Evolutionary conservation across 64 coral and sea anemone species (phyloP), one percentile per base, ranked within the genome.

Genomic region (Stylophora pistillata): DNA sequence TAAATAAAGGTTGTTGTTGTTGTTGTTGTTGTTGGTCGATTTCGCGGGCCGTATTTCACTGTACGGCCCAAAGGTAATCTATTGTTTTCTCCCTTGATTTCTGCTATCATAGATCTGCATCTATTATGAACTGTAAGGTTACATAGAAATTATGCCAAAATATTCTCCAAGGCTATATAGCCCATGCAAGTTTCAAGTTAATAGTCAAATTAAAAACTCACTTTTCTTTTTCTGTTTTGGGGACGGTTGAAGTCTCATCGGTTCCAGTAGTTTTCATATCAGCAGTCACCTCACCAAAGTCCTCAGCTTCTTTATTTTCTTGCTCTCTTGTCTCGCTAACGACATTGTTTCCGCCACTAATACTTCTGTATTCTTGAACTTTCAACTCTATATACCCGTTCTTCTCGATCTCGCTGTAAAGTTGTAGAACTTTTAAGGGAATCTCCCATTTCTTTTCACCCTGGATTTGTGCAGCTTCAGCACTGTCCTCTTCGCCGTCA

Each of bases 371-470:
- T 33, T 90, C 89, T 61, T 90, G 74, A 9, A 90, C 89, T 71
- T 60, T 90, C 15, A 90, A 71, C 74, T 90, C 89, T 29, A 90
- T 74, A 13, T 83, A 71, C 18, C 80, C 57, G 55, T 84, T 90
- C 15, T 83, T 90, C 53, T 90, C 89, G 47, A 90, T 90, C 18
- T 90, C 89, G 1, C 80, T 41, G 78, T 90, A 90, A 28, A 82
- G 72, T 73, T 52, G 58, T 5, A 90, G 23, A 11, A 90, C 77
- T 30, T 90, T 90, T 18, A 90, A 28, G 29, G 89, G 89, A 53
- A 90, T 59, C 13, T 84, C 89, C 58, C 21, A 28, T 47, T 53
- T 65, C 15, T n/a, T 34, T 37, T 58, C 55, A 3, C 68, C 78
- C 55, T 74, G 29, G 60, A 30, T 28, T 74, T 63, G 28, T 34